Percentiles rank a stretch among this genome's conserved stretches.
phyloP scores from a whole-genome alignment of 2,113 vertebrate species.

The Oophaga pumilio region DNA sequence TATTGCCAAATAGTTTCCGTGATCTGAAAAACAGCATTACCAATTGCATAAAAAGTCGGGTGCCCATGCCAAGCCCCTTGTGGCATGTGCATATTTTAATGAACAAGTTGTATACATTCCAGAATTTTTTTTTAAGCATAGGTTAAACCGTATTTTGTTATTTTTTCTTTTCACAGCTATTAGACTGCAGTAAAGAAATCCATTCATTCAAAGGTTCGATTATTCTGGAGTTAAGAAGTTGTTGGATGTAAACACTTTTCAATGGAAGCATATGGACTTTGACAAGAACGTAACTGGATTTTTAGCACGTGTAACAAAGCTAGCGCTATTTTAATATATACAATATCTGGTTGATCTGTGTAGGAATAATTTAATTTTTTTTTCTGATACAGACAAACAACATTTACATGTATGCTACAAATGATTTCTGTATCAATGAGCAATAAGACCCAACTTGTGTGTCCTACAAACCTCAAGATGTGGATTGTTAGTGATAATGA shows the following conservation, averaged over 20 bases:
- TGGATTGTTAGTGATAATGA: background rate
- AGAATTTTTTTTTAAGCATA: background rate
- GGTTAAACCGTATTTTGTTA: conserved; percentile 53
- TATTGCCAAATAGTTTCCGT: conserved; percentile 45
- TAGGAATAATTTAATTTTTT: conserved; percentile 57
- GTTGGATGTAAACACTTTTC: conserved; percentile 72
- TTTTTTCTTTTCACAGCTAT: conserved; percentile 72
- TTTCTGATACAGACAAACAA: conserved; percentile 51
- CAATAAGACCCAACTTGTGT: background rate
- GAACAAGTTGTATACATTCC: conserved; percentile 16
- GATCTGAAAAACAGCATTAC: conserved; percentile 35
- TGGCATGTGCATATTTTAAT: conserved; percentile 2
- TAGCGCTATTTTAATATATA: conserved; percentile 62
- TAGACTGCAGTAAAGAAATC: conserved; percentile 69
- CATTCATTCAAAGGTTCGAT: conserved; percentile 64
- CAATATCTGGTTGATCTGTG: conserved; percentile 63
- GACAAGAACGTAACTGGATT: conserved; percentile 71
- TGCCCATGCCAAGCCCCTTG: conserved; percentile 12
- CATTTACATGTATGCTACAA: background rate
- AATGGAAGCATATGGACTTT: conserved; percentile 65
- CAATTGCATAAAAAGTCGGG: conserved; percentile 1
- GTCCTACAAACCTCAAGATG: background rate
- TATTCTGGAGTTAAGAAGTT: conserved; percentile 68
- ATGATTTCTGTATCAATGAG: background rate
- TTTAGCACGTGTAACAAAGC: conserved; percentile 62